phyloP scores from a whole-genome alignment of 2,888 invertebrate species.

The Chaitophorus viminalis region DNA sequence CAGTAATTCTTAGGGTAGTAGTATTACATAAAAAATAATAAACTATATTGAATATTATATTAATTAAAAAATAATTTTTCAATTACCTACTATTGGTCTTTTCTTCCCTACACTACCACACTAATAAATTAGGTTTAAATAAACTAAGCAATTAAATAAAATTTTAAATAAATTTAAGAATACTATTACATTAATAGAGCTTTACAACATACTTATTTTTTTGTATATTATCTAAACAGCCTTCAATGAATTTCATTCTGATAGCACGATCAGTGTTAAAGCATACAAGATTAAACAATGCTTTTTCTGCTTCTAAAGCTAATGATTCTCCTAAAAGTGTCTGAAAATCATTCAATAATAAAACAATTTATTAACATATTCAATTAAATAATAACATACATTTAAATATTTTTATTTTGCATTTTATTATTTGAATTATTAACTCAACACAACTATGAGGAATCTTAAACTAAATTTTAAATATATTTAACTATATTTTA shows the following conservation, averaged over 20 bases:
- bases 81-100: too few relatives aligned
- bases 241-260: conserved; percentile 93
- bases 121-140: neutral
- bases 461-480: too few relatives aligned
- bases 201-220: conserved; percentile 62
- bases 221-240: conserved; percentile 82
- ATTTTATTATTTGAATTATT: neutral
- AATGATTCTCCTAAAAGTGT: conserved; percentile 88
- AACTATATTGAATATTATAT: too few relatives aligned
- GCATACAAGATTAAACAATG: conserved; percentile 86
- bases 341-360: conserved; percentile 68
- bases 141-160: neutral
- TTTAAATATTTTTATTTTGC: neutral
- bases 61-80: too few relatives aligned
- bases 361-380: too few relatives aligned
- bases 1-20: too few relatives aligned
- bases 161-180: conserved; percentile 14
- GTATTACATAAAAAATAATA: too few relatives aligned
- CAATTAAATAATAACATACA: neutral
- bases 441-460: neutral
- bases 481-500: too few relatives aligned
- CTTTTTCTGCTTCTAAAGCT: conserved; percentile 93
- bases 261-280: conserved; percentile 90
- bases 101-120: too few relatives aligned
- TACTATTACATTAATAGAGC: neutral